These are phyloP conservation scores for Periophthalmodon schlosseri DNA, from an alignment of 2,113 vertebrate species.

Conservation along the genomic window DNA sequence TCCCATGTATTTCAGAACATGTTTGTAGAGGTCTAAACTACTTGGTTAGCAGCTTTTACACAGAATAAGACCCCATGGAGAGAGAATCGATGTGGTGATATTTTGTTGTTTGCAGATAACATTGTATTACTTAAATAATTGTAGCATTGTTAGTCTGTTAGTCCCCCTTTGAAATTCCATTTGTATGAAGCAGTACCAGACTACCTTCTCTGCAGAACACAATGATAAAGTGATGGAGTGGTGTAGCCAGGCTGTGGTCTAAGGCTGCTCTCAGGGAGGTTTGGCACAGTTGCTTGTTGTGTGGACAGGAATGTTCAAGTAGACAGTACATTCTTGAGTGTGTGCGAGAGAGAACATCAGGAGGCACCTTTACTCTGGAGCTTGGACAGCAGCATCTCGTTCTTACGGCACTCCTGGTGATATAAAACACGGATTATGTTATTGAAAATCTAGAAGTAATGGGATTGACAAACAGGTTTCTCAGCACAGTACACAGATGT, in stretches of 20 bases:
- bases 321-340: neutral
- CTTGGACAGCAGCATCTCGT: constrained; percentile 91
- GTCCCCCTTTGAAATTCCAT: neutral
- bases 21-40: too few species aligned
- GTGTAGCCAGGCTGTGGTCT: neutral
- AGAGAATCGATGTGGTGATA: too few species aligned
- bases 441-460: too few species aligned
- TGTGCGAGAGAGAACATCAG: constrained; percentile 20
- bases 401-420: constrained; percentile 91
- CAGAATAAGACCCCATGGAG: too few species aligned
- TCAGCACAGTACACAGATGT: too few species aligned
- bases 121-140: too few species aligned
- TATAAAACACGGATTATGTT: constrained; percentile 1
- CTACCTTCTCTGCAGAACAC: neutral
- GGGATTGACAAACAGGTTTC: too few species aligned
- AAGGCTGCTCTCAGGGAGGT: constrained; percentile 2
- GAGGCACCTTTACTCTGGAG: constrained; percentile 81
- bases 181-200: neutral
- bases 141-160: too few species aligned
- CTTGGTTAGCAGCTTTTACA: too few species aligned
- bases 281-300: constrained; percentile 3
- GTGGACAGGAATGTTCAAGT: constrained; percentile 13
- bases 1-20: too few species aligned
- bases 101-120: too few species aligned
- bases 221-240: neutral